A percentile compares a stretch with the other conserved stretches of the same genome.
Evolutionary conservation across 2,797 vertebrate species (phyloP).

Genomic region (Delichon dasypus): DNA sequence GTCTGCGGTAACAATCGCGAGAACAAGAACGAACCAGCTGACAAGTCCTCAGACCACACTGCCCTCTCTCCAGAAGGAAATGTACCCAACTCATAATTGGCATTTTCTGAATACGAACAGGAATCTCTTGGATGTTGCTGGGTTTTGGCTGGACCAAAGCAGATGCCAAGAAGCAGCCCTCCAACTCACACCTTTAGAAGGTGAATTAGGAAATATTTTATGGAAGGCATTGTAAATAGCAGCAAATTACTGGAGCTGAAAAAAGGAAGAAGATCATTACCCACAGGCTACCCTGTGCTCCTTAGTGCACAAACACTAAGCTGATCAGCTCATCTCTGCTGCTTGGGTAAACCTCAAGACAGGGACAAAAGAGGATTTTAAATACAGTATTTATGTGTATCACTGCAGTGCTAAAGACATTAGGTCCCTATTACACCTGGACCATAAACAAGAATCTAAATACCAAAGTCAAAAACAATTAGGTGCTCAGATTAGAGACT

Average conservation of each 20-base stretch:
- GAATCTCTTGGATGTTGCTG: background rate
- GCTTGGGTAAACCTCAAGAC: background rate
- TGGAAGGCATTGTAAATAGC: background rate
- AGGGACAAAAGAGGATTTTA: background rate
- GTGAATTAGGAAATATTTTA: background rate
- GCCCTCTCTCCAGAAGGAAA: background rate
- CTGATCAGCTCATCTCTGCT: background rate
- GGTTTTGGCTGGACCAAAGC: background rate
- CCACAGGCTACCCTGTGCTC: background rate
- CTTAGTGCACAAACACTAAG: background rate
- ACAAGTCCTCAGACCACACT: background rate
- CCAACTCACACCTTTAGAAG: background rate
- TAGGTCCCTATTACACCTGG: background rate
- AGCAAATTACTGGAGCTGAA: background rate
- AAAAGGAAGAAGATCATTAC: background rate
- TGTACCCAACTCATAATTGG: rapidly evolving
- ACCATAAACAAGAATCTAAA: background rate
- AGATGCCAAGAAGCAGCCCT: background rate
- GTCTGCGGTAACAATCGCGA: background rate
- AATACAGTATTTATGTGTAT: background rate
- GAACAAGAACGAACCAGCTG: background rate
- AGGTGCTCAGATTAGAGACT: background rate
- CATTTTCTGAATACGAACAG: background rate
- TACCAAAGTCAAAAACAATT: background rate
- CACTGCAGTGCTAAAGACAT: background rate